Evolutionary conservation across 2,797 vertebrate genomes (phyloP).

Genomic region (Garrulus glandarius): DNA sequence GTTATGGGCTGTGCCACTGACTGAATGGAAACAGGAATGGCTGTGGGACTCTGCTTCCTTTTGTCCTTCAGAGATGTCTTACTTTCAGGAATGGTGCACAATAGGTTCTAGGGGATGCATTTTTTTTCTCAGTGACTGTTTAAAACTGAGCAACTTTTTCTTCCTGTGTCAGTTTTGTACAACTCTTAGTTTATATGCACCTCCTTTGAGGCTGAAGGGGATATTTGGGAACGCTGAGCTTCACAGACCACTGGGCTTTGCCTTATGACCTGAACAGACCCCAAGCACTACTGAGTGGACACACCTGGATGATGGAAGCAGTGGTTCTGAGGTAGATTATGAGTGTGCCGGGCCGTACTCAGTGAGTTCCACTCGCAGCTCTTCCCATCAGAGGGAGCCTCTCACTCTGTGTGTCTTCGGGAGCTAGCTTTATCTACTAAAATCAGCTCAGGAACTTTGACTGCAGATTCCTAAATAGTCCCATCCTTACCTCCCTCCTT

Average conservation of each 20-base stretch:
- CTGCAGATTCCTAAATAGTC: not conserved
- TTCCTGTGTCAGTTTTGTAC: not conserved
- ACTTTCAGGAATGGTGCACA: not conserved
- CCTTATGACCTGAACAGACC: not conserved
- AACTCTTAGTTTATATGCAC: not conserved
- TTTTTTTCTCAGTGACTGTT: not conserved
- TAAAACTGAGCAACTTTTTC: not conserved
- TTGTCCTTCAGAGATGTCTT: not conserved
- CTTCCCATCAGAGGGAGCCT: not conserved
- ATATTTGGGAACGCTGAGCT: not conserved
- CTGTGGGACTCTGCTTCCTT: not conserved
- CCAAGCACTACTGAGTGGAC: not conserved
- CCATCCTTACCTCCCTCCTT: not conserved
- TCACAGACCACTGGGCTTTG: not conserved
- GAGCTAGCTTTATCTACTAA: not conserved
- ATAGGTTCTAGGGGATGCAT: not conserved
- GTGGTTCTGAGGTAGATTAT: not conserved
- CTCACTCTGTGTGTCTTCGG: accelerated
- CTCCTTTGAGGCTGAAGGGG: not conserved
- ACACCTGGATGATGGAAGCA: not conserved
- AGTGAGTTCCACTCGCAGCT: not conserved
- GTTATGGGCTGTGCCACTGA: not conserved
- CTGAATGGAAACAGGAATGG: not conserved
- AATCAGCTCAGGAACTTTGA: not conserved
- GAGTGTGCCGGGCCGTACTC: not conserved